Percentiles rank a stretch among this genome's conserved stretches.
phyloP scores from a whole-genome alignment of 2,888 invertebrate species.

The Iphiclides podalirius region DNA sequence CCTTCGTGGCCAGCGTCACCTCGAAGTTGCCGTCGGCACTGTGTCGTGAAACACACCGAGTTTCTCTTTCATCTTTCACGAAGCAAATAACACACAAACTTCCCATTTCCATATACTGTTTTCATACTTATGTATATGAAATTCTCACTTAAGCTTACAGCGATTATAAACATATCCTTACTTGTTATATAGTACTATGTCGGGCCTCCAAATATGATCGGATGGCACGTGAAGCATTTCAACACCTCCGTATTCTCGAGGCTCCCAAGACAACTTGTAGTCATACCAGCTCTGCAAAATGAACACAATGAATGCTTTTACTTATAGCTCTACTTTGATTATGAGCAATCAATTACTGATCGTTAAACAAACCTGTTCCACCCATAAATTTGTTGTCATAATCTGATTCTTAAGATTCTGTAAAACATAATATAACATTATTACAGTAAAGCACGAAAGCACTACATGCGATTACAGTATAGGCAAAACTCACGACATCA shows the following conservation, averaged over 20 bases:
- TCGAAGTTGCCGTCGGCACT: constrained; percentile 97
- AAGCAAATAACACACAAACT: no score
- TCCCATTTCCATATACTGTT: no score
- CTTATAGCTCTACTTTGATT: no score
- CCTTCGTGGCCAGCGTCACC: constrained; percentile 95
- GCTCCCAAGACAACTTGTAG: constrained; percentile 97
- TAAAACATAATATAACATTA: constrained; percentile 36
- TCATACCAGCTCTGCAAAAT: constrained; percentile 84
- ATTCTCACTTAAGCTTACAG: no score
- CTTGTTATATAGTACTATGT: constrained; percentile 97
- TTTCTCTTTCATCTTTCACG: constrained; percentile 47
- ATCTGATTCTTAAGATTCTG: constrained; percentile 98
- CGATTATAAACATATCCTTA: constrained; percentile 72
- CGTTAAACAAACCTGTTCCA: constrained; percentile 88
- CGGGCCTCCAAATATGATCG: constrained; percentile 97
- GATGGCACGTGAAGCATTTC: constrained; percentile 97
- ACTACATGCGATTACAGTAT: no score
- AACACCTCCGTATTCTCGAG: constrained; percentile 95
- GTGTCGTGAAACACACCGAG: no score
- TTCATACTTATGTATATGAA: no score
- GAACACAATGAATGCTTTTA: neutral
- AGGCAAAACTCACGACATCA: constrained; percentile 92
- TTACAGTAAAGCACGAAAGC: no score
- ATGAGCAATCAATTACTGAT: no score
- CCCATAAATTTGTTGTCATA: constrained; percentile 97